Base-by-base conservation (phyloP, 1,140 invertebrate genomes). In the Lepidurus apus region DNA sequence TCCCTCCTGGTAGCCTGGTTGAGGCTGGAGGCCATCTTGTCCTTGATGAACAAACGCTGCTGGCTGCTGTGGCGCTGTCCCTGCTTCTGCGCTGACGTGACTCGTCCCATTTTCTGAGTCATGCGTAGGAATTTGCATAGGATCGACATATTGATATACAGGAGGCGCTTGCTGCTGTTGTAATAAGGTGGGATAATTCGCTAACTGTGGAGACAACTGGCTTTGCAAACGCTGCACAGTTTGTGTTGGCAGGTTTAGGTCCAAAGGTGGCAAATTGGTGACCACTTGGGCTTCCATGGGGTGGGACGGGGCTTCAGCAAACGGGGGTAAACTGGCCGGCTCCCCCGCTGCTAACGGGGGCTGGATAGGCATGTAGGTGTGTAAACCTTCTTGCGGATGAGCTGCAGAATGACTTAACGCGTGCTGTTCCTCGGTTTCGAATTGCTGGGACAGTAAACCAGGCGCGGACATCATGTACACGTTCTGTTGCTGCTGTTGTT, bases 351-450 rank as follows among this genome's bases (percentile, higher is more conserved):
- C 34, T 79, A 77, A 10, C 42, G 45, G 45, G 10, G 45, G 45
- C 45, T 47, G 45, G 17, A 42, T n/a, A n/a, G 47, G 53, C 65
- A 77, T 73, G 42, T n/a, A 44, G 5, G 53, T 53, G 17, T 26
- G 42, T 21, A 34, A 21, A 42, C 45, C 47, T 42, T 82, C 80
- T n/a, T 9, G 47, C 53, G 74, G 77, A 21, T 43, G 53, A 21
- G n/a, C 53, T 21, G 53, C 6, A 13, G 53, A 9, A 17, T 65
- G 53, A 65, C 21, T 65, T 65, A 65, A 0, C 6, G 9, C 13
- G 53, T 17, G 6, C 13, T 7, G 21, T 21, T 65, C 53, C 3
- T 65, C 53, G 9, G 13, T 65, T 13, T 65, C 53, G 7, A n/a
- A 65, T 21, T 21, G 53, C 9, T 13, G 53, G 13, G 8, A n/a